Evolutionary conservation across 2,888 invertebrate species (phyloP), one percentile per base, ranked within the genome.

Genomic region (Chydorus sphaericus): DNA sequence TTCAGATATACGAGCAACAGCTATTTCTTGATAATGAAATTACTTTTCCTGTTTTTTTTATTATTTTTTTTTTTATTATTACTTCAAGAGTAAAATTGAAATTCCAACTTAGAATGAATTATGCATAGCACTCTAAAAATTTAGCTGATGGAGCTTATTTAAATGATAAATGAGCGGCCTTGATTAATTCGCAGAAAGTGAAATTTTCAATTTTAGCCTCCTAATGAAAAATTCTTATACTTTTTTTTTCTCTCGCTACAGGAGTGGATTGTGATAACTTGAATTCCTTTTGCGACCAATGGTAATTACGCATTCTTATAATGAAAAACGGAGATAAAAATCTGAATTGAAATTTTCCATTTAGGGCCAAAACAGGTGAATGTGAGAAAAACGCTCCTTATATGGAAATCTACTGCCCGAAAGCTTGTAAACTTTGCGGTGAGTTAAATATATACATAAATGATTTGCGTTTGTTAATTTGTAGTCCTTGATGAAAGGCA

Each of bases 361-460:
- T 16, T 28, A 44, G 44, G 59, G 49, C 49, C 49, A 49, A 54
- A 23, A 29, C 37, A 8, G 51, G 51, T 26, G 57, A 57, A 29
- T 59, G 59, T 23, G 16, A 33, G n/a, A 54, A 23, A 16, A 49
- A 59, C 29, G 18, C 26, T 1, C 49, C 53, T 2, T 59, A 59
- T 48, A 59, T 59, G 59, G 28, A 57, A 28, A 48, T 57, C 33
- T 59, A 57, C 36, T 59, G 59, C 39, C 23, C 54, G 16, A 59
- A 59, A 51, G 31, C 49, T 28, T 59, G 59, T 33, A 30, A 37
- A 3, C 18, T 53, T 14, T 54, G 57, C 49, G 37, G 53, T 48
- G 18, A 48, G 16, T 48, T 14, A 28, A 14, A 20, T 1, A 39
- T 14, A 48, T 48, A 14, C n/a, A 6, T 23, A n/a, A 20, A 20